Conservation (phyloP, 92 coral and sea anemone species). For the Blastomussa wellsi region DNA sequence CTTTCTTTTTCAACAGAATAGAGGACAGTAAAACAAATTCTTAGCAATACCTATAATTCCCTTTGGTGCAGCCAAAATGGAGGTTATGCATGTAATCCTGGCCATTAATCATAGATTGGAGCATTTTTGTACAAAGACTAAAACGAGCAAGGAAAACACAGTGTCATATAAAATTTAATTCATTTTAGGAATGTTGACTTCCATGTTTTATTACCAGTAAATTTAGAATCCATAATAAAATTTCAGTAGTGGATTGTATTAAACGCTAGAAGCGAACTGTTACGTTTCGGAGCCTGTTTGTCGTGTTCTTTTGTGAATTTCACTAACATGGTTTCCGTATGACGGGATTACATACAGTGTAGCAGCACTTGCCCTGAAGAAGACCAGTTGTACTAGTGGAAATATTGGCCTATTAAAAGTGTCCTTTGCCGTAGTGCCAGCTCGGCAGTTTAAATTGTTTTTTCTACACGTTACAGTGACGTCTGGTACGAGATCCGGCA, state of each 20-base stretch:
- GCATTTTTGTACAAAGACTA: constrained; percentile 15
- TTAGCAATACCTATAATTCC: not conserved
- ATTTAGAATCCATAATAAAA: constrained; percentile 9
- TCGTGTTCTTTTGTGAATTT: not conserved
- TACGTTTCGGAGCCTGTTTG: not conserved
- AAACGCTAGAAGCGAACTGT: constrained; percentile 13
- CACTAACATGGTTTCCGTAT: no score
- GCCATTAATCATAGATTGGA: not conserved
- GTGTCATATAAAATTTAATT: constrained; percentile 18
- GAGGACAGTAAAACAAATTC: constrained; percentile 8
- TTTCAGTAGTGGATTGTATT: constrained; percentile 21
- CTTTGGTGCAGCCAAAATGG: not conserved
- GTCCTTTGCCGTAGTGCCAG: no score
- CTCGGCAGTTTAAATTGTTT: no score
- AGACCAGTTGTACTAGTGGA: no score
- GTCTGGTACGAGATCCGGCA: no score
- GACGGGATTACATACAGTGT: no score
- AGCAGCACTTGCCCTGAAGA: no score
- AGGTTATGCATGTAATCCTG: not conserved
- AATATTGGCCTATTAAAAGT: no score
- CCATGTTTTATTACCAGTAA: not conserved
- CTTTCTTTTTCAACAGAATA: not conserved
- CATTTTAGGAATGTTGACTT: constrained; percentile 28
- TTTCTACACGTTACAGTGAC: no score
- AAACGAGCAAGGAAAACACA: not conserved